Evolutionary conservation across 2,888 invertebrate species (phyloP).

Genomic region (Spilosoma lubricipeda): DNA sequence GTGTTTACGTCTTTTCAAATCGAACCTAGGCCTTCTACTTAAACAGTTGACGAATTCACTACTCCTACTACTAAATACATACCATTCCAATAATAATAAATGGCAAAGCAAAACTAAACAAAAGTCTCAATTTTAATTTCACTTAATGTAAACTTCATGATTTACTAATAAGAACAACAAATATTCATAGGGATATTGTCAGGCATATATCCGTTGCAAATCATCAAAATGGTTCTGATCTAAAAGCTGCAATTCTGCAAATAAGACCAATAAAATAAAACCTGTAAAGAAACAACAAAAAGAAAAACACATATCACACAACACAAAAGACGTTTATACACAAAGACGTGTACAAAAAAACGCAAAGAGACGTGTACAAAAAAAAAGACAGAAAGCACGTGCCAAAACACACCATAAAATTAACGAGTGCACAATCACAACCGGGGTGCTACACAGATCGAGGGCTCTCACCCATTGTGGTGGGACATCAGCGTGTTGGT

Average conservation of each 20-base stretch:
- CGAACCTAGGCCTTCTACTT: background rate
- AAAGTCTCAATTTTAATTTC: too few species aligned
- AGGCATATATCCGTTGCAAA: too few species aligned
- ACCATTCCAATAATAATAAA: background rate
- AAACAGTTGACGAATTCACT: background rate
- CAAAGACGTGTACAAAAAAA: slow-evolving; percentile 21
- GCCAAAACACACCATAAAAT: slow-evolving; percentile 20
- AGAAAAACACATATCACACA: slow-evolving; percentile 4
- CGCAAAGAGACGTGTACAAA: slow-evolving; percentile 20
- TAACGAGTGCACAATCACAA: slow-evolving; percentile 20
- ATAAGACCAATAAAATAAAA: slow-evolving; percentile 2
- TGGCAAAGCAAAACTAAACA: background rate
- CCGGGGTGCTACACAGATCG: slow-evolving; percentile 16
- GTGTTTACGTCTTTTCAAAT: background rate
- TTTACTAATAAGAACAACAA: too few species aligned
- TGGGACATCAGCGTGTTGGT: slow-evolving; percentile 83
- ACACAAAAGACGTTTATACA: slow-evolving; percentile 9
- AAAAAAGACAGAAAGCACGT: slow-evolving; percentile 21
- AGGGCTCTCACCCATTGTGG: slow-evolving; percentile 73
- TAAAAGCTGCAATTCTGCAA: background rate
- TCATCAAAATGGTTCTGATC: background rate
- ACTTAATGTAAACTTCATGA: too few species aligned
- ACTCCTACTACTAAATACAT: background rate
- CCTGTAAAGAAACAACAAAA: background rate
- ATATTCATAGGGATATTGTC: too few species aligned